Conservation (phyloP, 2,888 invertebrate genomes). For the Leucophenga montana region DNA sequence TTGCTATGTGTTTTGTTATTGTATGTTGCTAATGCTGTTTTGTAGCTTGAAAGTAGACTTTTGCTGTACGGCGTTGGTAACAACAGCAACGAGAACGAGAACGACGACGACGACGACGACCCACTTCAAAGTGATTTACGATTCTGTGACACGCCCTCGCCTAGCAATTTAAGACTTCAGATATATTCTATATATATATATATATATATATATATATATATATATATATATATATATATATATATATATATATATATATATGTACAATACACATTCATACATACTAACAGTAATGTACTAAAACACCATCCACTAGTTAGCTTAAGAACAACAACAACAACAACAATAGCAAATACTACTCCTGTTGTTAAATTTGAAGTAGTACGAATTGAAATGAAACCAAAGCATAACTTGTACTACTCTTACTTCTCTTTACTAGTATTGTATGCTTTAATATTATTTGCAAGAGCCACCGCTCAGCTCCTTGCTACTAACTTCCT, state of each 20-base stretch:
- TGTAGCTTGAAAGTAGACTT: not conserved
- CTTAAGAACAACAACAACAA: too few relatives aligned
- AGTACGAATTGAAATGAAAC: too few relatives aligned
- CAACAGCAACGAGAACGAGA: not conserved
- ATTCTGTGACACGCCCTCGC: constrained; percentile 71
- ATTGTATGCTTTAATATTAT: too few relatives aligned
- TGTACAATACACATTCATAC: constrained; percentile 10
- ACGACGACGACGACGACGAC: constrained; percentile 57
- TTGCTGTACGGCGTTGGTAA: not conserved
- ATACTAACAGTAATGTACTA: too few relatives aligned
- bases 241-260: constrained; percentile 33
- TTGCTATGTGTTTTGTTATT: not conserved
- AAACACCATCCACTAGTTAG: too few relatives aligned
- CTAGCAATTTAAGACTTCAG: constrained; percentile 64
- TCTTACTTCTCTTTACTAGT: too few relatives aligned
- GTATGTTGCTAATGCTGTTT: not conserved
- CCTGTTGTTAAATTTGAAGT: too few relatives aligned
- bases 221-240: constrained; percentile 29
- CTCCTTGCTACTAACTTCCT: too few relatives aligned
- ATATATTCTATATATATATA: constrained; percentile 35
- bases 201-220: constrained; percentile 31
- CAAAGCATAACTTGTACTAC: too few relatives aligned
- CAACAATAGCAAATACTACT: too few relatives aligned
- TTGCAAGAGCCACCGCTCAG: too few relatives aligned
- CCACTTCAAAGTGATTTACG: constrained; percentile 74